Evolutionary conservation across 2,888 invertebrate species (phyloP).

Genomic region (Meliscaeva auricollis): DNA sequence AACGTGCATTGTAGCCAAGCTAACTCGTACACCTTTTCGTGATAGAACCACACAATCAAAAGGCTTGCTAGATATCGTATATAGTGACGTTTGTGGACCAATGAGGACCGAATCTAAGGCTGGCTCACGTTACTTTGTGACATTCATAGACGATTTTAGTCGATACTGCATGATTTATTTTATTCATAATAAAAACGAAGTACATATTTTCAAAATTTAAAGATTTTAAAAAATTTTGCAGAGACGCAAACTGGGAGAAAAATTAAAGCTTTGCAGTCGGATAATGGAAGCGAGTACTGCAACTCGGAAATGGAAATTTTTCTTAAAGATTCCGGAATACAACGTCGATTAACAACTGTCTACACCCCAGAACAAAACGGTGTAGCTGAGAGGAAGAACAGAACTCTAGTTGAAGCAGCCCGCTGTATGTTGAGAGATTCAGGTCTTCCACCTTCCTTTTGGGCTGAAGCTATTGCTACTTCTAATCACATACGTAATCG

Average conservation of each 20-base stretch:
- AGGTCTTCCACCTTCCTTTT: conserved; percentile 76
- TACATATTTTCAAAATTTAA: conserved; percentile 34
- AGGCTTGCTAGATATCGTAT: conserved; percentile 19
- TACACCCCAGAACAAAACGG: conserved; percentile 77
- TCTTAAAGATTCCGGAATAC: conserved; percentile 65
- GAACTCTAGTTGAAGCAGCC: conserved; percentile 73
- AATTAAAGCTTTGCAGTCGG: conserved; percentile 34
- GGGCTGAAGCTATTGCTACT: conserved; percentile 79
- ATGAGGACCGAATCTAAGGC: conserved; percentile 28
- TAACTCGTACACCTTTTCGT: conserved; percentile 28
- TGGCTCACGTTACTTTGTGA: conserved; percentile 24
- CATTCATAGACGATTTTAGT: conserved; percentile 26
- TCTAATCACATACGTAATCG: conserved; percentile 76
- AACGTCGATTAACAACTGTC: conserved; percentile 63
- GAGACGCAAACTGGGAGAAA: conserved; percentile 28
- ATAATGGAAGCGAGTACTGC: conserved; percentile 72
- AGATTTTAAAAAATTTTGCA: conserved; percentile 32
- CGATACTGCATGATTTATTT: conserved; percentile 34
- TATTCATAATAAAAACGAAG: conserved; percentile 26
- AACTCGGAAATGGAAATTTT: conserved; percentile 61
- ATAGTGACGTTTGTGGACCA: conserved; percentile 28
- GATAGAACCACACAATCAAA: conserved; percentile 7
- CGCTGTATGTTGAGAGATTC: conserved; percentile 77
- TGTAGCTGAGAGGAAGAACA: conserved; percentile 74
- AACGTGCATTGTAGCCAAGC: conserved; percentile 2